Evolutionary conservation across 1,140 invertebrate species (phyloP), one percentile per base, ranked within the genome.

Genomic region (Helicoverpa zea): DNA sequence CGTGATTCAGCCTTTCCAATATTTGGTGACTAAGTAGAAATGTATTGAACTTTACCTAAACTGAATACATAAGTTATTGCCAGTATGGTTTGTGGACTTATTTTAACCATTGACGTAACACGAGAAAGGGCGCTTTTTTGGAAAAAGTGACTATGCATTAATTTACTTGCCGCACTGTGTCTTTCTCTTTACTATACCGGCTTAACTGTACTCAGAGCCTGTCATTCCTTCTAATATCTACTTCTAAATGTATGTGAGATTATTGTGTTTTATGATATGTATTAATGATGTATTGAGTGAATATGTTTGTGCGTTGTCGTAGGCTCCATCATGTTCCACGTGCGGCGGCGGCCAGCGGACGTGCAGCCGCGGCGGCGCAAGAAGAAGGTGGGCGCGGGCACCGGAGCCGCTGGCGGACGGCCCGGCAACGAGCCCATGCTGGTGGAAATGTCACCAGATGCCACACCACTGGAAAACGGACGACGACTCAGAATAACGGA

Each of bases 321-420:
- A 98, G 98, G 98, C 90, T 98, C 98, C 72, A 98, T 99, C 88
- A 99, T 98, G 97, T 99, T 99, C 90, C 98, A 99, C 94, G 98
- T 99, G 90, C 96, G 98, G 82, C 96, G 98, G 88, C 96, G 98
- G 87, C 98, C 98, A 66, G 97, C 98, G 11, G 98, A 99, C 93
- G 97, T 97, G 85, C 98, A 98, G 90, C 98, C 98, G 13, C 95
- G 98, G 73, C 98, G 98, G 87, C 96, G 98, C 16, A 99, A 99
- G 96, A 99, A 99, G 96, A 98, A 99, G 94, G 97, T 94, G 63
- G 94, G 95, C 29, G 92, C 93, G 68, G 92, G 92, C 87, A 92
- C 94, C 68, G 90, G 88, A 77, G 77, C 86, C 86, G 80, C 88
- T 84, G 82, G 94, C 92, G 92, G 93, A 87, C 82, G 96, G 92